phyloP scores from a whole-genome alignment of 2,113 vertebrate genomes.

The Camelus dromedarius region DNA sequence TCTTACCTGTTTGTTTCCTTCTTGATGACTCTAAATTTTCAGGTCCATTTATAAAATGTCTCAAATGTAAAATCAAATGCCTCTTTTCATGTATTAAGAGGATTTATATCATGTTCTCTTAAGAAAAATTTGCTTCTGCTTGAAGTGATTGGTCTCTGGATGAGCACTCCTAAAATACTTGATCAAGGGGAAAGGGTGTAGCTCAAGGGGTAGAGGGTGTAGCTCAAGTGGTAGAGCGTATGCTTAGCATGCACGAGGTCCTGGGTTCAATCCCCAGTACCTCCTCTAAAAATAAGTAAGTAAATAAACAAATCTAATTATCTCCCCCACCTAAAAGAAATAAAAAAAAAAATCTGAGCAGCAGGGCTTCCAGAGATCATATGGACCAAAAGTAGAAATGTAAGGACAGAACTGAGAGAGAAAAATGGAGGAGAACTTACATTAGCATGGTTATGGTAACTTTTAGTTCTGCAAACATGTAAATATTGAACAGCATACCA shows the following conservation, averaged over 20 bases:
- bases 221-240: no score
- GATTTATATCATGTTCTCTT: background rate
- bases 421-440: background rate
- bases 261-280: no score
- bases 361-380: background rate
- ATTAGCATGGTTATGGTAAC: background rate
- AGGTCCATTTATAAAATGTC: background rate
- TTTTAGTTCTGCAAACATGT: slow-evolving; percentile 29
- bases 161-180: background rate
- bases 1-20: background rate
- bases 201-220: no score
- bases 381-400: background rate
- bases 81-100: background rate
- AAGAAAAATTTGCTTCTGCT: slow-evolving; percentile 19
- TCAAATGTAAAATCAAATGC: background rate
- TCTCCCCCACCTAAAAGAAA: no score
- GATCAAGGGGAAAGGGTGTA: no score
- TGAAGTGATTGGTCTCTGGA: background rate
- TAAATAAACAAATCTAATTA: no score
- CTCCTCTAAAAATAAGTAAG: no score
- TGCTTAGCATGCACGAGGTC: no score
- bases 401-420: background rate
- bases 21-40: background rate
- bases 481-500: slow-evolving; percentile 1
- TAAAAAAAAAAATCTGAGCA: background rate